Evolutionary conservation across 2,797 vertebrate genomes (phyloP).

Genomic region (Takifugu ocellatus): DNA sequence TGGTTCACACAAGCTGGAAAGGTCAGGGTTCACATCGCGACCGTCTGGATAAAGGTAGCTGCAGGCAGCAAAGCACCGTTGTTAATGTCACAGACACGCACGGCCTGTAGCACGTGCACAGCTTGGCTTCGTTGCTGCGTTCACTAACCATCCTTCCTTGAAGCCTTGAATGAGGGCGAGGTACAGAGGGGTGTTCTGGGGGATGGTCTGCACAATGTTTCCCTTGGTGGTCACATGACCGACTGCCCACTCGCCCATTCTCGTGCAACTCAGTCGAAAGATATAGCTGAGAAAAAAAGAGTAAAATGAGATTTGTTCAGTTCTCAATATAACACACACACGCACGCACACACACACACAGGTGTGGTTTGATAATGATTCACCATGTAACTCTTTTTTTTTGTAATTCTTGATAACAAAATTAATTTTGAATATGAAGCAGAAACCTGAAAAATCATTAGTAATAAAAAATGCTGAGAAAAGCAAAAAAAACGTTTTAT

Average conservation of each 20-base stretch:
- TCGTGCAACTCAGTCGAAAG: conserved; percentile 86
- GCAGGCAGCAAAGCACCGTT: conserved; percentile 31
- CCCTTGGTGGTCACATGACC: conserved; percentile 80
- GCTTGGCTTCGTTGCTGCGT: background rate
- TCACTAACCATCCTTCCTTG: conserved; percentile 79
- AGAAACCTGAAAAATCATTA: too few relatives aligned
- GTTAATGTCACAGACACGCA: conserved; percentile 8
- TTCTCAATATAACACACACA: too few relatives aligned
- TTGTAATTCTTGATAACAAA: too few relatives aligned
- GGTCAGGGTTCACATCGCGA: conserved; percentile 80
- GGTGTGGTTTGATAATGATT: too few relatives aligned
- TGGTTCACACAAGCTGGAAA: conserved; percentile 63
- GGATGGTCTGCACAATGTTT: conserved; percentile 83
- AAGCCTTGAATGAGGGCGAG: conserved; percentile 81
- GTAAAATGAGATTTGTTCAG: background rate
- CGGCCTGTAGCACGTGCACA: too few relatives aligned
- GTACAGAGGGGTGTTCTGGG: conserved; percentile 78
- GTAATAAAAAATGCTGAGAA: too few relatives aligned
- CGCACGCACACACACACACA: too few relatives aligned
- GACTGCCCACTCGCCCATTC: conserved; percentile 87
- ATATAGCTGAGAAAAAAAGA: conserved; percentile 75
- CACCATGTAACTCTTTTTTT: too few relatives aligned
- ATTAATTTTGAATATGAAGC: too few relatives aligned
- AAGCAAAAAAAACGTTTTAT: too few relatives aligned
- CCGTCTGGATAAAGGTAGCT: conserved; percentile 86